phyloP scores from a whole-genome alignment of 1,140 invertebrate species.

The Drosophila navojoa region DNA sequence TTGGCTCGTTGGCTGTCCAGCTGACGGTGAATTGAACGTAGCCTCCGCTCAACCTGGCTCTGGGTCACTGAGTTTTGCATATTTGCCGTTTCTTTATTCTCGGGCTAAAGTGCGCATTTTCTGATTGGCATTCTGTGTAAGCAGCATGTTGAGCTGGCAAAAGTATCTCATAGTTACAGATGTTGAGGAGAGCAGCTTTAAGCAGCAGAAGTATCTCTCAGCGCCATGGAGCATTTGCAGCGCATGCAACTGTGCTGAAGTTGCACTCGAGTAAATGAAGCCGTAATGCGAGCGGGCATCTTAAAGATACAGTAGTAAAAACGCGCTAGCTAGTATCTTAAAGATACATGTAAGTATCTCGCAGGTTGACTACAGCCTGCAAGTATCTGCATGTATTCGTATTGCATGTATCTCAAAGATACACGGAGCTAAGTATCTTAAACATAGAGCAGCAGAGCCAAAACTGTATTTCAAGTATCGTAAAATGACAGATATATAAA shows the following conservation, averaged over 20 bases:
- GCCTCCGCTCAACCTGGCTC: constrained; percentile 20
- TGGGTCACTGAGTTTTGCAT: constrained; percentile 38
- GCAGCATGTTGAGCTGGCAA: background rate
- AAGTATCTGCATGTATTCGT: background rate
- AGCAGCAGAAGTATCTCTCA: too few species aligned
- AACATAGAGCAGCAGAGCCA: too few species aligned
- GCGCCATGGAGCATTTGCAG: too few species aligned
- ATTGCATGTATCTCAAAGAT: background rate
- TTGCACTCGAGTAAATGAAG: too few species aligned
- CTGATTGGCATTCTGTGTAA: too few species aligned
- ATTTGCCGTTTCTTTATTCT: background rate
- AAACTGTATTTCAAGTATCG: background rate
- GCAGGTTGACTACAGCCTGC: background rate
- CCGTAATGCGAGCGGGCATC: background rate
- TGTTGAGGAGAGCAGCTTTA: too few species aligned
- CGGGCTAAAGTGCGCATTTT: background rate
- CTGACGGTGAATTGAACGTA: constrained; percentile 27
- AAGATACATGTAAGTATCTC: background rate
- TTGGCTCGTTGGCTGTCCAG: background rate
- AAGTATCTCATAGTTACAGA: background rate
- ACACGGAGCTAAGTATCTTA: too few species aligned
- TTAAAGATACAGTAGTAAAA: background rate
- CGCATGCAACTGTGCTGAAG: too few species aligned
- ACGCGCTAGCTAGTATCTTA: too few species aligned
- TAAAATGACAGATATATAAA: background rate